Percentiles rank a stretch among this genome's conserved stretches.
Conservation (phyloP, 2,888 invertebrate species). For the Belgica antarctica region DNA sequence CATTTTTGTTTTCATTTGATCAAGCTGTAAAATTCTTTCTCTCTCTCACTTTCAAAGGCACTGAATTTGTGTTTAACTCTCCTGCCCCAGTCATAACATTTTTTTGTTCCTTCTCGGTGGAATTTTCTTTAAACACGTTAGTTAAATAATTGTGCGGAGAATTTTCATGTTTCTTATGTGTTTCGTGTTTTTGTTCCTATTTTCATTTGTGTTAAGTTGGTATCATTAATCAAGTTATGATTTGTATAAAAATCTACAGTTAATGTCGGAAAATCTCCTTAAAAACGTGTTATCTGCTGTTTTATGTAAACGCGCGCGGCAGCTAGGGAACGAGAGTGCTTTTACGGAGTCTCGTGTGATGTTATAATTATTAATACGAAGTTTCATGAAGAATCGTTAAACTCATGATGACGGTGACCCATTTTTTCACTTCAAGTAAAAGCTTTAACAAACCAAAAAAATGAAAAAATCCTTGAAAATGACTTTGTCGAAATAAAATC, state of each 20-base stretch:
- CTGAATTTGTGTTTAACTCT: too few relatives aligned
- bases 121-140: too few relatives aligned
- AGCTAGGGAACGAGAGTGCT: not conserved
- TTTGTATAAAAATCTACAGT: not conserved
- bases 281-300: too few relatives aligned
- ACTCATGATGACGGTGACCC: too few relatives aligned
- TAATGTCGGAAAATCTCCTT: too few relatives aligned
- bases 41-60: not conserved
- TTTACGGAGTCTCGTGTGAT: not conserved
- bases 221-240: constrained; percentile 12
- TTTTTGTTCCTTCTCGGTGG: too few relatives aligned
- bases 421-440: too few relatives aligned
- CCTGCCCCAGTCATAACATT: too few relatives aligned
- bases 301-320: too few relatives aligned
- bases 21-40: constrained; percentile 4
- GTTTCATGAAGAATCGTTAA: not conserved
- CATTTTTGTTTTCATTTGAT: not conserved
- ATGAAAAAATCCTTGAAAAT: not conserved
- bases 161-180: too few relatives aligned
- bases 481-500: constrained; percentile 14
- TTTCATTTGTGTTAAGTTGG: not conserved
- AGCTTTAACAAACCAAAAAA: not conserved
- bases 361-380: not conserved
- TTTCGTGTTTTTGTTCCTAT: too few relatives aligned
- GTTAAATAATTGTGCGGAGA: too few relatives aligned